Base-by-base conservation (phyloP, 2,113 vertebrate genomes). In the Periophthalmodon schlosseri region DNA sequence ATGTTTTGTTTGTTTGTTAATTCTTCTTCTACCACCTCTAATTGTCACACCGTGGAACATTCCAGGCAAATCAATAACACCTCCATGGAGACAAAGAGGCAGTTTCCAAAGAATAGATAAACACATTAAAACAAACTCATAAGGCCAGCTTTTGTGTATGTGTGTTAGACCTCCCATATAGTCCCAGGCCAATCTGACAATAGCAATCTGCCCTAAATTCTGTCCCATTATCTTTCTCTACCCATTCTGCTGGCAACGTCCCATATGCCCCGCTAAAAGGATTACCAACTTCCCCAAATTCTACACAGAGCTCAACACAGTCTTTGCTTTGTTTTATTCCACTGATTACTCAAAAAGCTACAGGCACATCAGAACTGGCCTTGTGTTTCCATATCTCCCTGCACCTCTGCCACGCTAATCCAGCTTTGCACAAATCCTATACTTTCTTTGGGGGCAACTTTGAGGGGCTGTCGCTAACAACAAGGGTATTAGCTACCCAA, bases 351-450 rank as follows among this genome's bases (percentile, higher is more conserved):
- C 23, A 15, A 46, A 60, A 44, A 58, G 39, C 6, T 63, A 72
- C n/a, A n/a, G 33, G 36, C 28, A 50, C 39, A 70, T 60, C 71
- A 61, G 50, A 61, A 9, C 36, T 52, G 16, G 63, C 63, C 15
- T 58, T 64, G 57, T 28, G 50, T 74, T 69, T 68, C 74, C 33
- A 6, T 65, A 57, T 52, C 74, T 69, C 64, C 24, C 73, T 24
- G 28, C 28, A 60, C 66, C 52, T 66, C 21, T 33, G 79, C 63
- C 64, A 33, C 75, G 69, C 71, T 83, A 78, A 84, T 75, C 75
- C 66, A 65, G 73, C 64, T 71, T 74, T 74, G 15, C 36, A 20
- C 47, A 73, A 73, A 72, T 70, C 70, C 72, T 56, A 56, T 64
- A 8, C 54, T 69, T 57, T 67, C 73, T 58, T 13, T 60, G 52